Percentiles rank a stretch among this genome's conserved stretches.
Conservation (phyloP, 2,888 invertebrate genomes). For the Trichopoda pennipes region DNA sequence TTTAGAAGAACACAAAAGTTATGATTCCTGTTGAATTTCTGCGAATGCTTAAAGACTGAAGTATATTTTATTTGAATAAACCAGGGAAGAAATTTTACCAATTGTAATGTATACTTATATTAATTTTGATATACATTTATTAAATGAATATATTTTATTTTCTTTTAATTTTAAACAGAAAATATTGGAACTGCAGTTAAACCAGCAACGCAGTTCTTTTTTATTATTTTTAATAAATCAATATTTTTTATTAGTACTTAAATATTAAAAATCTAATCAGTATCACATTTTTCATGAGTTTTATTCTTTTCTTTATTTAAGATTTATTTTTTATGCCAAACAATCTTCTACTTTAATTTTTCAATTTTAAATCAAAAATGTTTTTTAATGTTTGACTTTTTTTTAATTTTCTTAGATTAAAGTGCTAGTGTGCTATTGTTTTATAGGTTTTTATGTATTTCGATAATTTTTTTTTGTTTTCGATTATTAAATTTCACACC, state of each 20-base stretch:
- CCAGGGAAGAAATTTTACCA: background rate
- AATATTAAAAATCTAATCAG: conserved; percentile 65
- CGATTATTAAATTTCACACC: background rate
- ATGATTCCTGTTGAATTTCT: background rate
- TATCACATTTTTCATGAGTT: conserved; percentile 67
- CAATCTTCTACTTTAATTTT: conserved; percentile 15
- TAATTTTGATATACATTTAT: no score
- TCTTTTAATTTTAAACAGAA: background rate
- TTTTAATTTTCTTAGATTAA: background rate
- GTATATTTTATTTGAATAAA: background rate
- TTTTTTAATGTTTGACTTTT: conserved; percentile 19
- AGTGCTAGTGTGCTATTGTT: background rate
- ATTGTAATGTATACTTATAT: no score
- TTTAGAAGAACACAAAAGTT: background rate
- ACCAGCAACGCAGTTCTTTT: conserved; percentile 58
- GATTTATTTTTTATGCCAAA: background rate
- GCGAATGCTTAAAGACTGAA: background rate
- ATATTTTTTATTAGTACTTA: conserved; percentile 54
- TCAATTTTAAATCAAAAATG: conserved; percentile 33
- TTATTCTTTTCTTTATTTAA: conserved; percentile 35
- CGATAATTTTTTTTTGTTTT: background rate
- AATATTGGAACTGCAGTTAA: conserved; percentile 50
- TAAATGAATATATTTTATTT: background rate
- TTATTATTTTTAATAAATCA: background rate
- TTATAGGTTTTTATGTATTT: background rate